Percentiles rank a stretch among this genome's conserved stretches.
Conservation (phyloP, 2,797 vertebrate genomes). For the Lepus townsendii region DNA sequence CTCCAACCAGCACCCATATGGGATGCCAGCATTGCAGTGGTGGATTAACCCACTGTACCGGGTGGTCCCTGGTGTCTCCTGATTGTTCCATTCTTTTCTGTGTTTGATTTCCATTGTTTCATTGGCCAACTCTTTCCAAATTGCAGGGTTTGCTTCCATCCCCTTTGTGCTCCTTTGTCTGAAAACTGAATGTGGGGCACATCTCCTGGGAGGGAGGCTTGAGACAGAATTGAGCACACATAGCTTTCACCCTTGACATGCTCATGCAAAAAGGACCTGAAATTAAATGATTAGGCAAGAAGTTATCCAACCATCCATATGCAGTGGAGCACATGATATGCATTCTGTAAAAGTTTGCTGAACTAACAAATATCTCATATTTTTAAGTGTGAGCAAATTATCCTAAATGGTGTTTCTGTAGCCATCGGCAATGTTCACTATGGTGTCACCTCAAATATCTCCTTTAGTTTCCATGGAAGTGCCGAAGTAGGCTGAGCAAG, state of each 20-base stretch:
- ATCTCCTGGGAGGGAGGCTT: not conserved
- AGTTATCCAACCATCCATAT: rapidly evolving
- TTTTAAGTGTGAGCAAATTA: not conserved
- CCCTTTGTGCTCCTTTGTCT: not conserved
- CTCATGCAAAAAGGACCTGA: not conserved
- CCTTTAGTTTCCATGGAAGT: not conserved
- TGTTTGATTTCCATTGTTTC: not conserved
- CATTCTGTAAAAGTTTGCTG: not conserved
- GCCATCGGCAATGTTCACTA: not conserved
- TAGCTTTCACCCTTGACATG: not conserved
- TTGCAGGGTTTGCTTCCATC: not conserved
- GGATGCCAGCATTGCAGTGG: too few species aligned
- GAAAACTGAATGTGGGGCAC: not conserved
- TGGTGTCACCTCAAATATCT: conserved; percentile 5
- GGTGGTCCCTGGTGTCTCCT: not conserved
- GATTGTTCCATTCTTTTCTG: not conserved
- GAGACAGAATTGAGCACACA: not conserved
- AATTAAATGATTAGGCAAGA: not conserved
- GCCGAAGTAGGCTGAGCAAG: not conserved
- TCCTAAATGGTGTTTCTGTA: not conserved
- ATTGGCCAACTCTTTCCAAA: not conserved
- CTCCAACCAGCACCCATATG: too few species aligned
- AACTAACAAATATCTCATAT: not conserved
- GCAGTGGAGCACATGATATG: rapidly evolving
- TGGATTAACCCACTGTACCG: too few species aligned